These are phyloP conservation scores for Hypotaenidia okinawae DNA, from an alignment of 2,797 vertebrate species.

Conservation along the genomic window DNA sequence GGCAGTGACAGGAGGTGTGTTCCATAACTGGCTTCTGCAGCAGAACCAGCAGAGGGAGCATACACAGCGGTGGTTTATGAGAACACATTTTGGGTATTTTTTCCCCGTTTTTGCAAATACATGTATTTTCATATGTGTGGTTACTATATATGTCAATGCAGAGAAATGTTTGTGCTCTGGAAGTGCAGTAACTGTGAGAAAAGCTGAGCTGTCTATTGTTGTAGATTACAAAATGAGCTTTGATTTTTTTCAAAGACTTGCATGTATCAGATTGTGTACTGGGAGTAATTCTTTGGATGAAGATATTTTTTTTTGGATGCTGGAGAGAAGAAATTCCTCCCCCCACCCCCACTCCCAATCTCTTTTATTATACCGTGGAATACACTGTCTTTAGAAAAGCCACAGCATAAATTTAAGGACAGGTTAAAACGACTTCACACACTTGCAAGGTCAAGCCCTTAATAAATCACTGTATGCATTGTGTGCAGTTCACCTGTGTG, in stretches of 20 bases:
- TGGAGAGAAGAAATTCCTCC: not conserved
- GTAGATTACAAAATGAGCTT: not conserved
- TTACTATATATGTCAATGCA: not conserved
- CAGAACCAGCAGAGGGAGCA: constrained; percentile 76
- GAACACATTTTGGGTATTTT: not conserved
- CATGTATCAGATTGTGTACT: not conserved
- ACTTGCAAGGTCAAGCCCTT: constrained; percentile 44
- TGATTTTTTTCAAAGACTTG: constrained; percentile 11
- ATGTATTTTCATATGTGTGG: not conserved
- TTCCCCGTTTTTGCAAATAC: not conserved
- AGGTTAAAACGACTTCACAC: constrained; percentile 45
- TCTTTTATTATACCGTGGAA: not conserved
- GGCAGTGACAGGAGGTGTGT: not conserved
- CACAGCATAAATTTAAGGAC: constrained; percentile 31
- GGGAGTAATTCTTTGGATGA: not conserved
- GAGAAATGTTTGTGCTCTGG: not conserved
- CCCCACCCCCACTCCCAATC: accelerated
- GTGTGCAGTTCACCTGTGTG: constrained; percentile 18
- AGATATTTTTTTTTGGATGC: not conserved
- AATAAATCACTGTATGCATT: constrained; percentile 9
- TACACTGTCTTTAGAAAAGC: not conserved
- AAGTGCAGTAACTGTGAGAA: not conserved
- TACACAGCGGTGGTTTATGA: not conserved
- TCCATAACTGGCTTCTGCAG: constrained; percentile 29
- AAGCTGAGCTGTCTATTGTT: not conserved